Evolutionary conservation across 1,140 invertebrate species (phyloP).

Genomic region (Zaprionus camerounensis): DNA sequence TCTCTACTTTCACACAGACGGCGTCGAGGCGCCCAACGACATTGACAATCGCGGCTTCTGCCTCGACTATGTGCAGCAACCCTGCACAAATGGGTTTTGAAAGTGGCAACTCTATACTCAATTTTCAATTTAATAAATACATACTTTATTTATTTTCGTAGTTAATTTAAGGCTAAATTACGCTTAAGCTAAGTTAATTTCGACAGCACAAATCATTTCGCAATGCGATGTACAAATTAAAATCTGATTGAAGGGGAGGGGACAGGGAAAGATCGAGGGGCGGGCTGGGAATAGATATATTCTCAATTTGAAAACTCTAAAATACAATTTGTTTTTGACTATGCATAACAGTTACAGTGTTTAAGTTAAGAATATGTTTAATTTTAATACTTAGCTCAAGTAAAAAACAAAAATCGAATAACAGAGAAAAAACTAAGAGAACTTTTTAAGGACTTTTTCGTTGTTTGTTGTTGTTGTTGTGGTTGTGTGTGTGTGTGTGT

Average conservation of each 20-base stretch:
- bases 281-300: not conserved
- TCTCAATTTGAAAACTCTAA: conserved; percentile 39
- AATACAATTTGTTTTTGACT: conserved; percentile 55
- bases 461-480: conserved; percentile 36
- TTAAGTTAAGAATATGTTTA: conserved; percentile 58
- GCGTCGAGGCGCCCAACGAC: conserved; percentile 89
- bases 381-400: conserved; percentile 75
- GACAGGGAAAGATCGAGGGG: not conserved
- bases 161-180: conserved; percentile 65
- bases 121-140: conserved; percentile 68
- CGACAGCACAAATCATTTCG: conserved; percentile 50
- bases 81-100: conserved; percentile 88
- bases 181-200: conserved; percentile 58
- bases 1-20: conserved; percentile 91
- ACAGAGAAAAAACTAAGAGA: conserved; percentile 66
- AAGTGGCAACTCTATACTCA: not conserved
- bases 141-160: conserved; percentile 76
- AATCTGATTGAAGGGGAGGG: conserved; percentile 6
- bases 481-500: not conserved
- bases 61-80: conserved; percentile 92
- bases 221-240: conserved; percentile 59
- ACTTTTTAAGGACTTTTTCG: conserved; percentile 68
- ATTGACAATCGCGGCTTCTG: conserved; percentile 92
- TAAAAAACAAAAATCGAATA: conserved; percentile 72
- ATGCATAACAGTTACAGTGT: conserved; percentile 47